Evolutionary conservation across 1,140 invertebrate genomes (phyloP).

Genomic region (Temnothorax curvispinosus): DNA sequence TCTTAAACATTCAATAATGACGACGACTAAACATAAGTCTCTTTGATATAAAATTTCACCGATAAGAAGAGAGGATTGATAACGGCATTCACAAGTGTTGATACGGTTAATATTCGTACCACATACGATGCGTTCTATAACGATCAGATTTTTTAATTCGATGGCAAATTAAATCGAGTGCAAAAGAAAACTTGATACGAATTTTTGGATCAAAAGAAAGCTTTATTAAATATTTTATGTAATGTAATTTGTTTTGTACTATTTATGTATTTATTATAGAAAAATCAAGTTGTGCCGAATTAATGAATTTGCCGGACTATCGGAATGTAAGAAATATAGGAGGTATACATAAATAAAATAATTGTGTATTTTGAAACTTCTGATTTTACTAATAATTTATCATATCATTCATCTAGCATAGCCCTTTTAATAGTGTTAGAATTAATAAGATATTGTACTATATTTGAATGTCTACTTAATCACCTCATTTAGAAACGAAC

Average conservation of each 20-base stretch:
- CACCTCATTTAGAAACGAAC: no score
- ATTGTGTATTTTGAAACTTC: no score
- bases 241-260: background rate
- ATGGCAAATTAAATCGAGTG: background rate
- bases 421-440: no score
- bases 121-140: background rate
- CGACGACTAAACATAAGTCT: background rate
- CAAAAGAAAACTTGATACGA: background rate
- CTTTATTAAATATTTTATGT: background rate
- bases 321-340: no score
- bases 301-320: no score
- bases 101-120: background rate
- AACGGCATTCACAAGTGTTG: background rate
- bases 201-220: background rate
- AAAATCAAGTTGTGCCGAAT: background rate
- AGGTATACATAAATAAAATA: no score
- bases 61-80: background rate
- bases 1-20: background rate
- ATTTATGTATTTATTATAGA: background rate
- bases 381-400: background rate
- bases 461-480: no score
- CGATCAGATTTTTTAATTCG: background rate
- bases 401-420: background rate
- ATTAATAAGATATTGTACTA: no score
- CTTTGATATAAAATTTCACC: background rate